Percentiles rank a stretch among this genome's conserved stretches.
Evolutionary conservation across 2,888 invertebrate species (phyloP).

Genomic region (Drosophila recens): DNA sequence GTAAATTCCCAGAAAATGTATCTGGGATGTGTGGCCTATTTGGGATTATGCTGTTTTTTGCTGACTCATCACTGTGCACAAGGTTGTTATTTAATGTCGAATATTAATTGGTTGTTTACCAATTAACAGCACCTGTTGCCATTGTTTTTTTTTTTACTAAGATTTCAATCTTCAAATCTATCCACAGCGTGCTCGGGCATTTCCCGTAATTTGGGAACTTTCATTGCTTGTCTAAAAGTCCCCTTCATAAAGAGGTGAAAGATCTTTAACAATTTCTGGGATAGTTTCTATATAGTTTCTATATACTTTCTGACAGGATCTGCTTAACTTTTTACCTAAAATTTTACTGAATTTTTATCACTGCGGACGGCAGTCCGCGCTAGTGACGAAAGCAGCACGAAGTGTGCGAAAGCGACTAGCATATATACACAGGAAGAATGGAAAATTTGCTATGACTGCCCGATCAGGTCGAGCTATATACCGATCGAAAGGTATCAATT

Average conservation of each 20-base stretch:
- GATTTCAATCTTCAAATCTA: slow-evolving; percentile 23
- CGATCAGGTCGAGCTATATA: too few relatives aligned
- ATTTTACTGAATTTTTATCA: too few relatives aligned
- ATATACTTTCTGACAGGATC: too few relatives aligned
- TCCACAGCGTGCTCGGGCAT: slow-evolving; percentile 23
- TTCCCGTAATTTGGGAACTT: slow-evolving; percentile 46
- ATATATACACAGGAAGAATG: too few relatives aligned
- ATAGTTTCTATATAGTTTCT: background rate
- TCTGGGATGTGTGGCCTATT: slow-evolving; percentile 19
- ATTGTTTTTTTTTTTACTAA: slow-evolving; percentile 21
- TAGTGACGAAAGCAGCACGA: too few relatives aligned
- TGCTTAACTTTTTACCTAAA: too few relatives aligned
- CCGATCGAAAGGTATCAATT: too few relatives aligned
- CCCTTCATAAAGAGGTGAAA: background rate
- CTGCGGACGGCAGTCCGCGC: too few relatives aligned
- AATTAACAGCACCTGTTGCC: slow-evolving; percentile 39
- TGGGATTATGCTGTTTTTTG: slow-evolving; percentile 58
- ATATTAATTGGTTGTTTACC: slow-evolving; percentile 33
- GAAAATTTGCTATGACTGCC: too few relatives aligned
- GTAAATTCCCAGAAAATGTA: slow-evolving; percentile 36
- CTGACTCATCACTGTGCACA: slow-evolving; percentile 63
- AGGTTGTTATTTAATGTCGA: slow-evolving; percentile 54
- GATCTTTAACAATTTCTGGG: background rate
- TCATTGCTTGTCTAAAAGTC: background rate
- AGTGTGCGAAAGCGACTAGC: too few relatives aligned